A percentile compares a stretch with the other conserved stretches of the same genome.
These are phyloP conservation scores for Zeugodacus cucurbitae DNA, from an alignment of 1,140 invertebrate species.

Conservation along the genomic window DNA sequence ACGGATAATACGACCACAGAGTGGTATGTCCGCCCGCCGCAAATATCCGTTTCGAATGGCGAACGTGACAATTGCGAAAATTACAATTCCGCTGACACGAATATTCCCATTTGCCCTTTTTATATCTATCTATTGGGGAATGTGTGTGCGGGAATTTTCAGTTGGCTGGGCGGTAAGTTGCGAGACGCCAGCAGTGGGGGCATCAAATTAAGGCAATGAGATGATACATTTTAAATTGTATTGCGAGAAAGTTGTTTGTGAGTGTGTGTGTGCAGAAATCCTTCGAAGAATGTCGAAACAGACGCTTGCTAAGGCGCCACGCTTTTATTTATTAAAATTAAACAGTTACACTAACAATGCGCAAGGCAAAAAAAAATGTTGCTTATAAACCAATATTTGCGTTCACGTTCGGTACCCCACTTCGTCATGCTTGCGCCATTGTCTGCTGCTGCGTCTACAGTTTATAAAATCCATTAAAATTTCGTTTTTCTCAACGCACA, in stretches of 20 bases:
- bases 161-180: neutral
- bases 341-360: conserved; percentile 20
- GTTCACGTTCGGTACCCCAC: neutral
- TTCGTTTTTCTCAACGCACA: conserved; percentile 18
- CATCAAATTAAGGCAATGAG: neutral
- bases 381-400: conserved; percentile 31
- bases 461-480: conserved; percentile 36
- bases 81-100: conserved; percentile 36
- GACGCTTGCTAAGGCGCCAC: neutral
- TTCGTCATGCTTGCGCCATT: neutral
- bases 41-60: conserved; percentile 17
- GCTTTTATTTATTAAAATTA: conserved; percentile 39
- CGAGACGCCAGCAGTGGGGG: neutral
- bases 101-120: neutral
- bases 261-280: neutral
- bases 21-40: conserved; percentile 8
- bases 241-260: neutral
- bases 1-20: conserved; percentile 13
- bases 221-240: conserved; percentile 35
- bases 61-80: conserved; percentile 39
- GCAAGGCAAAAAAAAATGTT: neutral
- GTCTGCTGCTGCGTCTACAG: neutral
- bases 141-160: neutral
- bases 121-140: neutral
- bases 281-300: neutral